phyloP scores from a whole-genome alignment of 1,140 invertebrate genomes.

The Sycophila sp. region DNA sequence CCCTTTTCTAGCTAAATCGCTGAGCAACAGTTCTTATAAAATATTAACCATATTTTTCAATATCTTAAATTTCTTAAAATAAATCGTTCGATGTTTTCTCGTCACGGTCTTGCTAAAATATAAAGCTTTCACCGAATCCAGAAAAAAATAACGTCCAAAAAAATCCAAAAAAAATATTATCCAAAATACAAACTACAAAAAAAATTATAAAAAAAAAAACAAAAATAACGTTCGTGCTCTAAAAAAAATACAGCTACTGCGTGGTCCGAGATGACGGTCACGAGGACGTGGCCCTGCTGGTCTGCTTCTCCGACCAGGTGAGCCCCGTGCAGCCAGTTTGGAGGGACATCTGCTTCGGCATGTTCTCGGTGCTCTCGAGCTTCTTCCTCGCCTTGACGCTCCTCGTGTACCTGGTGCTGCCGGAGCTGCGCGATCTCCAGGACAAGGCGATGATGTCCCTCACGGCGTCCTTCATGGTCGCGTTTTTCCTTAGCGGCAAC shows the following conservation, averaged over 20 bases:
- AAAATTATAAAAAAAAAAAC: too few relatives aligned
- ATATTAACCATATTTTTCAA: too few relatives aligned
- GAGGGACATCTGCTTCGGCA: conserved; percentile 58
- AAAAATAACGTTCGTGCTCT: too few relatives aligned
- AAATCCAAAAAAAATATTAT: too few relatives aligned
- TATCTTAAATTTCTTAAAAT: too few relatives aligned
- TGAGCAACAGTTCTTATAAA: too few relatives aligned
- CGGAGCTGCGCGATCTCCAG: conserved; percentile 69
- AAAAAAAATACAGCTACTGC: conserved; percentile 69
- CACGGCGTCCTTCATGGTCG: conserved; percentile 63
- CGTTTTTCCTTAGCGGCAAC: conserved; percentile 18
- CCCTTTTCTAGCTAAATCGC: too few relatives aligned
- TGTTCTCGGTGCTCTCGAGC: conserved; percentile 68
- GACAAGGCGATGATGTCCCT: conserved; percentile 64
- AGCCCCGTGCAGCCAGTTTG: conserved; percentile 22
- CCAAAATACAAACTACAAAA: too few relatives aligned
- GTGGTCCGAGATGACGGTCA: conserved; percentile 38
- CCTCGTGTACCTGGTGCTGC: conserved; percentile 68
- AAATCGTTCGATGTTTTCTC: not conserved
- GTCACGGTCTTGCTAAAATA: too few relatives aligned
- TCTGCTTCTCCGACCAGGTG: conserved; percentile 64
- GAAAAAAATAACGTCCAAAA: too few relatives aligned
- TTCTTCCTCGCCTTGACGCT: conserved; percentile 70
- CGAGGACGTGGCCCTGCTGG: conserved; percentile 41
- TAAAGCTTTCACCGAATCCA: too few relatives aligned